Conservation (phyloP, 2,888 invertebrate genomes). For the Trachelus tabidus region DNA sequence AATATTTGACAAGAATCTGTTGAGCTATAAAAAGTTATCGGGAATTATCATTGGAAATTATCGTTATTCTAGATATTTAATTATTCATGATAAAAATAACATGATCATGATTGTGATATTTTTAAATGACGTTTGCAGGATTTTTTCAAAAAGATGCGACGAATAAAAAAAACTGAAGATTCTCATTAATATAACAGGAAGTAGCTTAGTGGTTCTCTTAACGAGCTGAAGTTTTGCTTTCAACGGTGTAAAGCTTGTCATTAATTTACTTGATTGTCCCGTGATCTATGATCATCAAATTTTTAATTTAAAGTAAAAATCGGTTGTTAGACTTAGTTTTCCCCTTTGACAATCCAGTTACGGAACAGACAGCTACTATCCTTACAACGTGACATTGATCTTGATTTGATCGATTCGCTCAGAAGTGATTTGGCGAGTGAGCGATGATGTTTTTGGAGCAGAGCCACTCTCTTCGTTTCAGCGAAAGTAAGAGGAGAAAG, state of each 20-base stretch:
- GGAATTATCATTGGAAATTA: no score
- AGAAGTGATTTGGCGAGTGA: background rate
- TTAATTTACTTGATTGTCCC: background rate
- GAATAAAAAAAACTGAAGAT: background rate
- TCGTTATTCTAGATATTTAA: no score
- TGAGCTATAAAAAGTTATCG: no score
- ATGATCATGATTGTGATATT: no score
- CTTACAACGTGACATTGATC: background rate
- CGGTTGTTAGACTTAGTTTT: background rate
- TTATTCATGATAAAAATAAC: no score
- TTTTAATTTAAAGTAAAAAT: background rate
- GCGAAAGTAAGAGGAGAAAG: slow-evolving; percentile 56
- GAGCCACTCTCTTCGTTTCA: slow-evolving; percentile 20
- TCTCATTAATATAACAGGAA: background rate
- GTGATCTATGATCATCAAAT: background rate
- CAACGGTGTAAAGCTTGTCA: background rate
- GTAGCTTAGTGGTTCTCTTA: background rate
- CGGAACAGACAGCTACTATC: background rate
- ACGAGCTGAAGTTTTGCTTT: background rate
- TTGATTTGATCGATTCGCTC: background rate
- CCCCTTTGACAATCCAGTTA: background rate
- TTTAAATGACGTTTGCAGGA: background rate
- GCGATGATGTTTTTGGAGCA: background rate
- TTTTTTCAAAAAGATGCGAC: background rate
- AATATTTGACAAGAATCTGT: no score